Percentiles rank a stretch among this genome's conserved stretches.
These are phyloP conservation scores for Pemphigus obesinymphae DNA, from an alignment of 1,140 invertebrate species.

Conservation along the genomic window DNA sequence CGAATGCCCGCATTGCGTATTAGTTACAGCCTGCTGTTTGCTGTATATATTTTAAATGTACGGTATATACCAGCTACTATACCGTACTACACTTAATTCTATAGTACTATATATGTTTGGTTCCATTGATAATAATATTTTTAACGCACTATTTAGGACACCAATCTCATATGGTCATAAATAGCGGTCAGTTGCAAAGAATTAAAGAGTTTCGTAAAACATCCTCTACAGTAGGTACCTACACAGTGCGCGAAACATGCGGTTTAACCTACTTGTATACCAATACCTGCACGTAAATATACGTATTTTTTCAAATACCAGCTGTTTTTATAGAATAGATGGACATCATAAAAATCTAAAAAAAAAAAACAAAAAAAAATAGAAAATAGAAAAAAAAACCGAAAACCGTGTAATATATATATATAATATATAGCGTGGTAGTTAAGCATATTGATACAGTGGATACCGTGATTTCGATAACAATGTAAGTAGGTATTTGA, in stretches of 20 bases:
- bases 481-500: no score
- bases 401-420: no score
- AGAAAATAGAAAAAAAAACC: no score
- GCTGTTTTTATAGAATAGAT: not conserved
- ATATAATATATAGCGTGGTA: no score
- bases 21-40: not conserved
- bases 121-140: not conserved
- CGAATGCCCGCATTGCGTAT: not conserved
- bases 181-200: not conserved
- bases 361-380: not conserved
- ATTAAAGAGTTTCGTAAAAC: conserved; percentile 4
- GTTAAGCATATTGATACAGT: no score
- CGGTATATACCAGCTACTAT: not conserved
- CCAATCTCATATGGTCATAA: not conserved
- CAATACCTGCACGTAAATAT: not conserved
- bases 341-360: no score
- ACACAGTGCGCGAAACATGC: no score
- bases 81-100: not conserved
- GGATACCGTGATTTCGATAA: no score
- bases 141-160: conserved; percentile 4
- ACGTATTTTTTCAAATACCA: not conserved
- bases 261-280: conserved; percentile 6
- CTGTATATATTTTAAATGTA: not conserved
- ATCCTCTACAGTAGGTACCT: no score
- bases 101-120: no score